Conservation (phyloP, 2,113 vertebrate species). For the Daubentonia madagascariensis region DNA sequence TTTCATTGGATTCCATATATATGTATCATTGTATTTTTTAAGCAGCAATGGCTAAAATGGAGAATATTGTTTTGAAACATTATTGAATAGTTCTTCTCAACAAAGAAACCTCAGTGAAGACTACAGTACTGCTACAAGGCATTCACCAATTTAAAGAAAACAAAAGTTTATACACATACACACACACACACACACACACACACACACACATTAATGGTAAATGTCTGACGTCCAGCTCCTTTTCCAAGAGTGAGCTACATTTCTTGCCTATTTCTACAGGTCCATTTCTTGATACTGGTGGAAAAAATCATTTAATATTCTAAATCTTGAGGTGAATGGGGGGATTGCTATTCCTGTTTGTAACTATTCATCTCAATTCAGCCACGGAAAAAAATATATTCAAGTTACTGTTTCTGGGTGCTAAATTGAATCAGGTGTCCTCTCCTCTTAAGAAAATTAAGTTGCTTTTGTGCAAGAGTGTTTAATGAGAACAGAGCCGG, state of each 20-base stretch:
- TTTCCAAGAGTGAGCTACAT: conserved; percentile 68
- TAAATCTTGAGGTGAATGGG: conserved; percentile 85
- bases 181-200: background rate
- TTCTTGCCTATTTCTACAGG: conserved; percentile 72
- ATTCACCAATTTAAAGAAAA: conserved; percentile 28
- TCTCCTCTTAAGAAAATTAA: conserved; percentile 99
- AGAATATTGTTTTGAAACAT: conserved; percentile 8
- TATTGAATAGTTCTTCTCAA: conserved; percentile 14
- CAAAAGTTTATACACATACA: background rate
- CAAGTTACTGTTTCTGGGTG: conserved; percentile 84
- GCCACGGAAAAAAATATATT: conserved; percentile 84
- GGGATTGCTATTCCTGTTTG: conserved; percentile 73
- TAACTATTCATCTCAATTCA: conserved; percentile 88
- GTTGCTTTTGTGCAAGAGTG: conserved; percentile 92
- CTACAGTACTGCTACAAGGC: background rate
- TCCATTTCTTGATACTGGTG: conserved; percentile 83
- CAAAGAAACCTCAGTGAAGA: conserved; percentile 32
- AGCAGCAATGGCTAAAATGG: background rate
- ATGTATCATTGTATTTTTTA: background rate
- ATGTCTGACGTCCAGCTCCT: conserved; percentile 37
- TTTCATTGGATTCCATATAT: background rate
- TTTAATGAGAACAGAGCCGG: conserved; percentile 95
- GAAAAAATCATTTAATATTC: conserved; percentile 80
- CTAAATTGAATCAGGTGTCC: conserved; percentile 99
- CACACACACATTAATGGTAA: background rate